Base-by-base conservation (phyloP, 2,113 vertebrate species). In the Galeopterus variegatus region DNA sequence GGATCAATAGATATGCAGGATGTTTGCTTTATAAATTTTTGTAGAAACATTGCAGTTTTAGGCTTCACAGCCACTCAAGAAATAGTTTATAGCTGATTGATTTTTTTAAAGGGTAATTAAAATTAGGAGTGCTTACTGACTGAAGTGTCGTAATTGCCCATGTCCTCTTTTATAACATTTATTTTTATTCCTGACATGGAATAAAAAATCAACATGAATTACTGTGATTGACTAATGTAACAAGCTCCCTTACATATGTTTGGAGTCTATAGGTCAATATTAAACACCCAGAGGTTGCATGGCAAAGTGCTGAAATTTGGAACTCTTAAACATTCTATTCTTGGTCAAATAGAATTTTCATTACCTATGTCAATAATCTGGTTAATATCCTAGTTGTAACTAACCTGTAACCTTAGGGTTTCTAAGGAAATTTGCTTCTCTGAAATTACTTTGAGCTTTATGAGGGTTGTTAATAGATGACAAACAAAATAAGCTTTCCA, bases 21-120 rank as follows among this genome's bases (percentile, higher is more conserved):
- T 93, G 4, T 72, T 96, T 95, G 9, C 10, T 92, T 93, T 95
- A 13, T 85, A 60, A 95, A 76, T 73, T 10, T 17, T 83, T 79
- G 41, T 58, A 85, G 26, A 96, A 94, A 86, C 41, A 52, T 88
- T 65, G 2, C 28, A 93, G 17, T 76, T 76, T 77, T n/a, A 87
- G 33, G 24, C 58, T 89, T 92, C 18, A 45, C 33, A 65, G 19
- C 28, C 31, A 31, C 36, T 88, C 2, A 72, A 80, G 58, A 93
- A 82, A 94, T 48, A 19, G 6, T 69, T 84, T 77, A 24, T 70
- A 45, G 5, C 5, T 90, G 1, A 72, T 45, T 79, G 5, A 60
- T 65, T 18, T 52, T 45, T 48, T 77, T 64, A 36, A 19, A 70
- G 17, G 8, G 3, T 21, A 60, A 62, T 83, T 90, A 96, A 88